These are phyloP conservation scores for Rhopalosiphum maidis DNA, from an alignment of 1,140 invertebrate species.

Conservation along the genomic window DNA sequence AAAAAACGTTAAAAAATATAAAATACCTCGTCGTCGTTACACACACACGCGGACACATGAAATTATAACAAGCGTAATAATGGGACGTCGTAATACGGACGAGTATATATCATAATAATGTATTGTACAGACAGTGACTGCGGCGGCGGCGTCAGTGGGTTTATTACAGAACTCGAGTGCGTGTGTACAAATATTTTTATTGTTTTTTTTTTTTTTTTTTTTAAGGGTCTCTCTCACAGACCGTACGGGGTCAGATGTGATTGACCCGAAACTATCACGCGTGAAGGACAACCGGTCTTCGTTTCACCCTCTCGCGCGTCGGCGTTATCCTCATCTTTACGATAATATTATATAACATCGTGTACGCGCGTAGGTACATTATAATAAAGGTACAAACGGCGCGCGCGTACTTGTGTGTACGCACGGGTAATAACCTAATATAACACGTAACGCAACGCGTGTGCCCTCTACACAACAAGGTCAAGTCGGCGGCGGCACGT, in stretches of 20 bases:
- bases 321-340: background rate
- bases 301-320: constrained; percentile 25
- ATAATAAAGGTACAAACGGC: background rate
- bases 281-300: constrained; percentile 43
- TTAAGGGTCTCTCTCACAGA: constrained; percentile 2
- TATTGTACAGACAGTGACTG: too few species aligned
- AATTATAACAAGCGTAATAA: too few species aligned
- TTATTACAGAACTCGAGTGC: background rate
- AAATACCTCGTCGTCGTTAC: background rate
- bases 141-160: constrained; percentile 13
- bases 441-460: background rate
- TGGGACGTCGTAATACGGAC: background rate
- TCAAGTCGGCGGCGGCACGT: background rate
- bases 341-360: background rate
- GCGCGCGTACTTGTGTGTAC: background rate
- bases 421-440: background rate
- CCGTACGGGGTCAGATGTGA: constrained; percentile 37
- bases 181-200: constrained; percentile 16
- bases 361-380: background rate
- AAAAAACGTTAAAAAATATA: background rate
- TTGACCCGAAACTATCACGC: constrained; percentile 44
- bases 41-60: too few species aligned
- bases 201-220: background rate
- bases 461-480: constrained; percentile 13
- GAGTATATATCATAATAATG: background rate